Evolutionary conservation across 2,113 vertebrate genomes (phyloP).

Genomic region (Hiodon alosoides): DNA sequence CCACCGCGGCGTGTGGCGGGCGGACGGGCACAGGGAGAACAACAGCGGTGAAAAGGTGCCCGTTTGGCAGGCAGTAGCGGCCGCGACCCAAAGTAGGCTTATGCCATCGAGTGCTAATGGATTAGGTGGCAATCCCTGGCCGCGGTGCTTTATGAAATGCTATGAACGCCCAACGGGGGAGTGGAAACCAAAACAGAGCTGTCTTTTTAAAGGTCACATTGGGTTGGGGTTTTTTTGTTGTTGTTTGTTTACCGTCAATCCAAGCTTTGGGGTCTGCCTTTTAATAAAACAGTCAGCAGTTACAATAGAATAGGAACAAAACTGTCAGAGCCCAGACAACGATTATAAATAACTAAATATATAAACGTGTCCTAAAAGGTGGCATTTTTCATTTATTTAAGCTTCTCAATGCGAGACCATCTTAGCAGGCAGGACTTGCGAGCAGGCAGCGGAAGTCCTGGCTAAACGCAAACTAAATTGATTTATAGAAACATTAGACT

Average conservation of each 20-base stretch:
- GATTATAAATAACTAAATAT: too few species aligned
- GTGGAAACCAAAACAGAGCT: not conserved
- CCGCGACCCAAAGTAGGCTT: not conserved
- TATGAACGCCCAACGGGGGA: not conserved
- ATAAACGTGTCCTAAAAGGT: too few species aligned
- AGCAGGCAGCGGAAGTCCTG: too few species aligned
- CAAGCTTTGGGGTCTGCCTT: not conserved
- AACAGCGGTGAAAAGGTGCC: not conserved
- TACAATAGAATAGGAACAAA: too few species aligned
- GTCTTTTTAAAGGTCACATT: not conserved
- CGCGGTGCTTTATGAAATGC: not conserved
- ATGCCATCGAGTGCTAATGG: not conserved
- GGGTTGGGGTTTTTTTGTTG: not conserved
- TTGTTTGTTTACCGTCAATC: not conserved
- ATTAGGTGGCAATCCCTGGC: constrained; percentile 1
- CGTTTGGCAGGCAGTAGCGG: not conserved
- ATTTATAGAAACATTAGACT: constrained; percentile 33
- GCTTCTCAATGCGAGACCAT: too few species aligned
- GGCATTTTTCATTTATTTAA: too few species aligned
- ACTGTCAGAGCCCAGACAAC: too few species aligned
- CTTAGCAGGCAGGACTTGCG: too few species aligned
- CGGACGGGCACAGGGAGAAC: not conserved
- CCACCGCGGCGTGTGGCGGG: too few species aligned
- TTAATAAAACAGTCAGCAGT: too few species aligned
- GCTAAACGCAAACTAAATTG: too few species aligned